Evolutionary conservation across 2,113 vertebrate genomes (phyloP).

Genomic region (Psophia crepitans): DNA sequence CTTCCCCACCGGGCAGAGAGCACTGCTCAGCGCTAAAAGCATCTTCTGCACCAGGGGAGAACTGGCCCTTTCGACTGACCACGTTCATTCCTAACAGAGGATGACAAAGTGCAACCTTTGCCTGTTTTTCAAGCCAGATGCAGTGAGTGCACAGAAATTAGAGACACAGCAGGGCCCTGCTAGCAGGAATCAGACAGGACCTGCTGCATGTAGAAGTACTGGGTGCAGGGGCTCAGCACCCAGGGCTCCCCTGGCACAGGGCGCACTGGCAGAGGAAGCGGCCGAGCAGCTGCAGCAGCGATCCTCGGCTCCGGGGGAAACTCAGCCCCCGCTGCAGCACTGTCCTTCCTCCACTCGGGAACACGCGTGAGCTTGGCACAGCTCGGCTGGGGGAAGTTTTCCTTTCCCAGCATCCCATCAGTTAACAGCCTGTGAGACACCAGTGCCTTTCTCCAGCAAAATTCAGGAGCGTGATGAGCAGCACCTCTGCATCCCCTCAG

Average conservation of each 20-base stretch:
- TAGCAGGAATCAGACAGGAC: neutral
- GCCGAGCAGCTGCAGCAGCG: neutral
- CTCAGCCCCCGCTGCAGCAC: neutral
- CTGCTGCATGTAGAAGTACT: rapidly evolving
- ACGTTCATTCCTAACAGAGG: rapidly evolving
- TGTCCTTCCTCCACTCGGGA: neutral
- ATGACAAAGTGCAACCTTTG: rapidly evolving
- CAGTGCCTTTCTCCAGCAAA: neutral
- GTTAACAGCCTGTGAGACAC: neutral
- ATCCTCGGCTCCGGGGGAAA: neutral
- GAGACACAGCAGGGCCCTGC: neutral
- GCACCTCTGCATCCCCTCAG: rapidly evolving
- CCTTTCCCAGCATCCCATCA: neutral
- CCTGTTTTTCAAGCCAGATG: rapidly evolving
- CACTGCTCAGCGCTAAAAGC: neutral
- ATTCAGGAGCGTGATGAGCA: neutral
- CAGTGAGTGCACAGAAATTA: rapidly evolving
- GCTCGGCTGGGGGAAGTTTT: neutral
- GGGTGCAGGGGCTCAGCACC: neutral
- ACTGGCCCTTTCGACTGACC: rapidly evolving
- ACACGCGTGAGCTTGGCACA: rapidly evolving
- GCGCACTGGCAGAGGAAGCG: rapidly evolving
- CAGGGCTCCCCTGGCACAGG: neutral
- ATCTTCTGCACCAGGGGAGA: neutral
- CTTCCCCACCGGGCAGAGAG: neutral